These are phyloP conservation scores for Nasua narica DNA, from an alignment of 2,797 vertebrate species.

Conservation along the genomic window DNA sequence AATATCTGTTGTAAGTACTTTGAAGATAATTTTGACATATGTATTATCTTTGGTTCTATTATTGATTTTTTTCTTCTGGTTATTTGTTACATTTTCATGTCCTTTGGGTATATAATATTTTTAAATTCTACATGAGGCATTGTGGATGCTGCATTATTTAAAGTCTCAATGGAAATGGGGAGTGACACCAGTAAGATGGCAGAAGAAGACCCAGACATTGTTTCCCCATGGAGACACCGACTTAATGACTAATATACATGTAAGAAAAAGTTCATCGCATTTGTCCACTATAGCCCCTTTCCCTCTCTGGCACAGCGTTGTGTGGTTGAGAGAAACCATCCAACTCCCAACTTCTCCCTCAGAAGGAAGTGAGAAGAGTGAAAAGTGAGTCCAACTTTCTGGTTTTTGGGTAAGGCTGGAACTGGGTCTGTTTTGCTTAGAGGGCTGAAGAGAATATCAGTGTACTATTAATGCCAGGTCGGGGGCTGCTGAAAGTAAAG, in stretches of 20 bases:
- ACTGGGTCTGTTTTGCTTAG: background rate
- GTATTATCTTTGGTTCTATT: background rate
- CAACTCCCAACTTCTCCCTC: background rate
- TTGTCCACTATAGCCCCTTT: background rate
- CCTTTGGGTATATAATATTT: background rate
- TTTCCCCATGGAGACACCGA: background rate
- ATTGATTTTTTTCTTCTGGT: background rate
- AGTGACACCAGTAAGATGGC: background rate
- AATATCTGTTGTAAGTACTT: background rate
- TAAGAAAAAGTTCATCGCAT: background rate
- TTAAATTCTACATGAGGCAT: background rate
- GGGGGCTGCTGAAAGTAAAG: background rate
- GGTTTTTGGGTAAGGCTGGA: background rate
- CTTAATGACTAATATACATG: background rate
- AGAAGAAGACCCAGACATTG: background rate
- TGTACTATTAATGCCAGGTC: background rate
- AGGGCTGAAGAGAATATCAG: background rate
- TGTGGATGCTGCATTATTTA: background rate
- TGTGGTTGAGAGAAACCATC: background rate
- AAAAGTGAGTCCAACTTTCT: background rate
- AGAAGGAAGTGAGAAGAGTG: background rate
- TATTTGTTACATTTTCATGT: background rate
- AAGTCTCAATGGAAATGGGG: background rate
- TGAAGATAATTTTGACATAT: background rate
- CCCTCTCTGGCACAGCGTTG: background rate